Evolutionary conservation across 2,113 vertebrate genomes (phyloP).

Genomic region (Paracanthobrama guichenoti): DNA sequence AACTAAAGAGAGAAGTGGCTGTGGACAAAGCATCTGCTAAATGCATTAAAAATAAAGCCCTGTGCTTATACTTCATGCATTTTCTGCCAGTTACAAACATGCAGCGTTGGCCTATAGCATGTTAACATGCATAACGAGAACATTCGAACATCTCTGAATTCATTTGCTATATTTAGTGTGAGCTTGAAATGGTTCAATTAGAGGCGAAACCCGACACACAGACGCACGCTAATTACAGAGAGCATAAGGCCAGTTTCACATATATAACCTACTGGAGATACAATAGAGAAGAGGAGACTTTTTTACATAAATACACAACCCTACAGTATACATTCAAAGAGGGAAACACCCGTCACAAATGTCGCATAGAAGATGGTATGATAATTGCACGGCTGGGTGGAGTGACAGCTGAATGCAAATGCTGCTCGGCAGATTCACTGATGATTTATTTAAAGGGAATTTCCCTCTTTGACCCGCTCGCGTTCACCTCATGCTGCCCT

Average conservation of each 20-base stretch:
- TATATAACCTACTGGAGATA: neutral
- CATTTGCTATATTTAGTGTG: constrained; percentile 20
- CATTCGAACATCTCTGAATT: constrained; percentile 9
- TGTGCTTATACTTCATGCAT: neutral
- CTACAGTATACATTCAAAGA: neutral
- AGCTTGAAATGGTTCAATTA: constrained; percentile 39
- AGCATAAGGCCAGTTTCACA: neutral
- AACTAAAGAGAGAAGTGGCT: neutral
- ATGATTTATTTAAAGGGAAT: constrained; percentile 52
- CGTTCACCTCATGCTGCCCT: neutral
- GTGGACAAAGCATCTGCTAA: neutral
- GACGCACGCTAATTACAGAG: constrained; percentile 28
- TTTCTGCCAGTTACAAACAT: neutral
- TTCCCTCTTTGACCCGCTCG: constrained; percentile 8
- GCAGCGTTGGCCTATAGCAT: neutral
- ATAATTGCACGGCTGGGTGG: constrained; percentile 52
- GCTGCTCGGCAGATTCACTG: constrained; percentile 2
- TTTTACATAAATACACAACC: neutral
- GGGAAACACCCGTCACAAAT: constrained; percentile 25
- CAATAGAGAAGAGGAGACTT: neutral
- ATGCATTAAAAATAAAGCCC: neutral
- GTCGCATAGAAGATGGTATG: constrained; percentile 46
- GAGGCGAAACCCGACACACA: neutral
- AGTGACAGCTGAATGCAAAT: constrained; percentile 57
- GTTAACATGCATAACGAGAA: constrained; percentile 19